Evolutionary conservation across 1,140 invertebrate genomes (phyloP).

Genomic region (Magallana angulata): DNA sequence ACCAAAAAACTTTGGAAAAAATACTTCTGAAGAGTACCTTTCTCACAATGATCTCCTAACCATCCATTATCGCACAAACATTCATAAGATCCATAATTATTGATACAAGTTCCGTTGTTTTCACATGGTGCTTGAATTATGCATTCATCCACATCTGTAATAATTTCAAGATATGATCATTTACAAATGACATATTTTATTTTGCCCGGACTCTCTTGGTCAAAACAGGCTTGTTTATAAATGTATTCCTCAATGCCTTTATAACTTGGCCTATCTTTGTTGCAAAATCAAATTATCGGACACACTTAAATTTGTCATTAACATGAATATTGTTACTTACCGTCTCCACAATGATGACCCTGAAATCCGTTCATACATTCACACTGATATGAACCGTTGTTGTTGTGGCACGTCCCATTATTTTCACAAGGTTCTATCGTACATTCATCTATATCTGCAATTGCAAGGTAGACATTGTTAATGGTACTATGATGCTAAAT

Average conservation of each 20-base stretch:
- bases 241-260: no score
- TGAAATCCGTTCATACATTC: slow-evolving; percentile 26
- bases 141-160: slow-evolving; percentile 64
- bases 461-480: background rate
- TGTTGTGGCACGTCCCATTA: slow-evolving; percentile 42
- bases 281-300: background rate
- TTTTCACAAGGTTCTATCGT: slow-evolving; percentile 38
- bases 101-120: slow-evolving; percentile 44
- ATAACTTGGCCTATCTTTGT: no score
- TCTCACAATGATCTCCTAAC: slow-evolving; percentile 35
- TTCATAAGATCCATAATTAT: slow-evolving; percentile 1
- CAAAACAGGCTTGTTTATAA: no score
- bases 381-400: slow-evolving; percentile 41
- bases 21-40: background rate
- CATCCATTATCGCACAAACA: slow-evolving; percentile 40
- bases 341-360: slow-evolving; percentile 77
- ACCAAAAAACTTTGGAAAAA: background rate
- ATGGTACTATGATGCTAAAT: background rate
- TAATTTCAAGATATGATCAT: no score
- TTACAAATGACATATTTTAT: no score
- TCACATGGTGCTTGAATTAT: slow-evolving; percentile 53
- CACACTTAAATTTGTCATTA: no score
- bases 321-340: background rate
- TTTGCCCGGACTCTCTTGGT: no score
- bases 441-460: slow-evolving; percentile 48